Base-by-base conservation (phyloP, 2,888 invertebrate genomes). In the Syritta pipiens region DNA sequence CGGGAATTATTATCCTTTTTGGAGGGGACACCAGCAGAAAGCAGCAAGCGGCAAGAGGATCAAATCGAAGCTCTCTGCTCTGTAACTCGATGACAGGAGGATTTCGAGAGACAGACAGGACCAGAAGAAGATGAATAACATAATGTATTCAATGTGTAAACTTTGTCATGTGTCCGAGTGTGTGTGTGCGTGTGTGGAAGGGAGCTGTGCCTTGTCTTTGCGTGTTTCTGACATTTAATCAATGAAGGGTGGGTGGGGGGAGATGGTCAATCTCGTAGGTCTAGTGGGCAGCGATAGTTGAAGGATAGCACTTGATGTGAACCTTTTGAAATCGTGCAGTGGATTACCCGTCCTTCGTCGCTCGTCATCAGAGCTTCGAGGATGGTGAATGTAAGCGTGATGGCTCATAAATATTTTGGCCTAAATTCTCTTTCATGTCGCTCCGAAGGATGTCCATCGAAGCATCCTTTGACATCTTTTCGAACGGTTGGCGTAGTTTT, bases 1-100 rank as follows among this genome's bases (percentile, higher is more conserved):
- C 42, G 17, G 32, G 57, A 59, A 71, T 71, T 76, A 63, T 71
- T 57, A 71, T 71, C 63, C 65, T 53, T 77, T 77, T 40, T n/a
- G 44, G 48, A 35, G 12, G 10, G 6, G 30, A n/a, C n/a, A n/a
- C n/a, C n/a, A n/a, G n/a, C n/a, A n/a, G n/a, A n/a, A n/a, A n/a
- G n/a, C n/a, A n/a, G n/a, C n/a, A n/a, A n/a, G n/a, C n/a, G n/a
- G n/a, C n/a, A n/a, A n/a, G 32, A 42, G 35, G 14, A 49, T 53
- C 32, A 35, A 62, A 42, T 57, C 24, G 49, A 49, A 42, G n/a
- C n/a, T n/a, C 37, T 44, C 42, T 22, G 24, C 14, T 9, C 6
- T 22, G 32, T 35, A 24, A 6, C 3, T 24, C 28, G 42, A 32
- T 51, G 72, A 71, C 71, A 71, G 30, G 24, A 19, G 19, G 26